Conservation (phyloP, 2,888 invertebrate species). For the Tanypteryx hageni region DNA sequence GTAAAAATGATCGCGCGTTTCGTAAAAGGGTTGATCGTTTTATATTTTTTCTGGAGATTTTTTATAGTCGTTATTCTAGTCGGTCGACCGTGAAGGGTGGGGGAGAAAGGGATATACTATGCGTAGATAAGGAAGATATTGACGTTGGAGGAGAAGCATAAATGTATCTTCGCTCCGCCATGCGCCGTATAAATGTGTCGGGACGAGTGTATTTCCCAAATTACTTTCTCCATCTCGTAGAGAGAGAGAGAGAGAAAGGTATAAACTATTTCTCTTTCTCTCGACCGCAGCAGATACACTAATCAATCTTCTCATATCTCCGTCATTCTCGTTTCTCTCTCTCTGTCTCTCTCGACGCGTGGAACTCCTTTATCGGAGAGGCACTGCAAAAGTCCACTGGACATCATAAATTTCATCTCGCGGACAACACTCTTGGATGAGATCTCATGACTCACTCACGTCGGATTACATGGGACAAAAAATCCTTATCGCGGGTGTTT, state of each 20-base stretch:
- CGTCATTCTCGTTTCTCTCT: not conserved
- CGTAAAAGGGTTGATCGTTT: not conserved
- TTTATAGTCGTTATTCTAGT: not conserved
- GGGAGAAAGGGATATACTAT: not conserved
- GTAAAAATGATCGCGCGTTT: not conserved
- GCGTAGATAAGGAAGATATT: too few relatives aligned
- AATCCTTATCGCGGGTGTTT: slow-evolving; percentile 45
- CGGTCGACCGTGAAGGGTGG: not conserved
- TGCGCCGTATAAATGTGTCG: not conserved
- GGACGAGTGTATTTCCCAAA: not conserved
- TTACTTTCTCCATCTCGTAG: not conserved
- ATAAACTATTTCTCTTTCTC: not conserved
- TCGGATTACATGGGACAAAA: slow-evolving; percentile 53
- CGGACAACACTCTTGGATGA: slow-evolving; percentile 45
- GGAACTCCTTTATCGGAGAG: slow-evolving; percentile 6
- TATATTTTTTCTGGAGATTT: not conserved
- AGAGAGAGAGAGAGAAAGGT: not conserved
- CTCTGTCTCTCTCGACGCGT: not conserved
- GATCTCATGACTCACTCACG: slow-evolving; percentile 12
- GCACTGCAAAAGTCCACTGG: slow-evolving; percentile 37
- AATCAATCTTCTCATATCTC: slow-evolving; percentile 1
- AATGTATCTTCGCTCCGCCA: too few relatives aligned
- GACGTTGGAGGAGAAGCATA: too few relatives aligned
- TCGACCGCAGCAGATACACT: not conserved
- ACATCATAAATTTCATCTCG: slow-evolving; percentile 48